A percentile compares a stretch with the other conserved stretches of the same genome.
Evolutionary conservation across 2,113 vertebrate genomes (phyloP).

Genomic region (Peromyscus leucopus): DNA sequence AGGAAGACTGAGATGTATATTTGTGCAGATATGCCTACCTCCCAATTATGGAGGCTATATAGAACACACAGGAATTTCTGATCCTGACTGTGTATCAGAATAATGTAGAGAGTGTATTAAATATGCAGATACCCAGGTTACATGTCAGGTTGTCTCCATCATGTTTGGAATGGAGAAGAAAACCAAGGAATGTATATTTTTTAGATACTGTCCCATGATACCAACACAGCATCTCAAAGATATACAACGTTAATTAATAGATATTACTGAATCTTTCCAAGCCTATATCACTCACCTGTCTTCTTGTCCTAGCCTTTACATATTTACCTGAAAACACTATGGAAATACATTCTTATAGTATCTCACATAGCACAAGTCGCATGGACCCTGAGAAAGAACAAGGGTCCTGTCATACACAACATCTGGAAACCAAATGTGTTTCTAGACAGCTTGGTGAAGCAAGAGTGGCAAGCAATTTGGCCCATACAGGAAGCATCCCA

Average conservation of each 20-base stretch:
- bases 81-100: not conserved
- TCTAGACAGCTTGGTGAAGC: constrained; percentile 35
- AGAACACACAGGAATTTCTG: not conserved
- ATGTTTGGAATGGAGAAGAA: not conserved
- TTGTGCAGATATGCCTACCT: not conserved
- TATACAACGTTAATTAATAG: constrained; percentile 56
- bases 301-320: constrained; percentile 32
- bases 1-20: constrained; percentile 22
- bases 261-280: constrained; percentile 72
- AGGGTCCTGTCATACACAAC: constrained; percentile 28
- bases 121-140: not conserved
- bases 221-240: not conserved
- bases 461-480: constrained; percentile 44
- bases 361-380: constrained; percentile 30
- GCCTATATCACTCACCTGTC: constrained; percentile 6
- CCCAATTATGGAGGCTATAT: not conserved
- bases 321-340: constrained; percentile 36
- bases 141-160: not conserved
- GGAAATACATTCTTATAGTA: constrained; percentile 1
- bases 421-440: constrained; percentile 77
- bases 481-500: constrained; percentile 55
- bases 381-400: constrained; percentile 49
- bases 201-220: constrained; percentile 28
- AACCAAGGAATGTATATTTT: not conserved
- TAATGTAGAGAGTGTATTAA: constrained; percentile 20